Base-by-base conservation (phyloP, 2,113 vertebrate species). In the Mystacornis crossleyi region DNA sequence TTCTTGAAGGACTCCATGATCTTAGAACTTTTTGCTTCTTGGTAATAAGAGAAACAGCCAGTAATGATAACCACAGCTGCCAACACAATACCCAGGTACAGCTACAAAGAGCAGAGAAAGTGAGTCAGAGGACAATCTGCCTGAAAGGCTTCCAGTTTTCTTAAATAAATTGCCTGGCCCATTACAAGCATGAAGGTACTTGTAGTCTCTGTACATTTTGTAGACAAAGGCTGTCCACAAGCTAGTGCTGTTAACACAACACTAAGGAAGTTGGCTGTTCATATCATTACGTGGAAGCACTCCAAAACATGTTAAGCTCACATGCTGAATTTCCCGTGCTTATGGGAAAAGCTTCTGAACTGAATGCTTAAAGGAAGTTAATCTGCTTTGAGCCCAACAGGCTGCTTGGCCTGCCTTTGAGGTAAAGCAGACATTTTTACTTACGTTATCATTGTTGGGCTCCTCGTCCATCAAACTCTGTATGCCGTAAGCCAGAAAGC, bases 1-100 rank as follows among this genome's bases (percentile, higher is more conserved):
- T 99, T 99, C 97, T 99, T 99, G 98, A 99, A 99, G 58, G 99
- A 99, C 40, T 99, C 99, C 99, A 99, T 99, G 96, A 99, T 99
- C 97, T 98, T 99, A 21, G 99, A 99, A 96, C 99, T 99, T 96
- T 99, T 99, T 25, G 99, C 99, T 94, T 99, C 99, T 99, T 99
- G 99, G 95, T 99, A 99, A 84, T 99, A 99, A 47, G 99, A 99
- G 97, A 99, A 99, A 82, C 99, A 99, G 14, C 99, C 99, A 31
- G 99, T 99, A 96, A 99, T 99, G 97, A 99, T 99, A 96, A 99
- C 99, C 3, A 99, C 99, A 81, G 98, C 99, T 5, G 99, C 97
- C 9, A 99, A 98, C 82, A 99, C 99, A 69, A 99, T 89, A 43
- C 99, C 99, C 58, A 99, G 98, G 92, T 99, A 99, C 84, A 99